Evolutionary conservation across 2,113 vertebrate genomes (phyloP), one percentile per base, ranked within the genome.

Genomic region (Phoenicopterus ruber): DNA sequence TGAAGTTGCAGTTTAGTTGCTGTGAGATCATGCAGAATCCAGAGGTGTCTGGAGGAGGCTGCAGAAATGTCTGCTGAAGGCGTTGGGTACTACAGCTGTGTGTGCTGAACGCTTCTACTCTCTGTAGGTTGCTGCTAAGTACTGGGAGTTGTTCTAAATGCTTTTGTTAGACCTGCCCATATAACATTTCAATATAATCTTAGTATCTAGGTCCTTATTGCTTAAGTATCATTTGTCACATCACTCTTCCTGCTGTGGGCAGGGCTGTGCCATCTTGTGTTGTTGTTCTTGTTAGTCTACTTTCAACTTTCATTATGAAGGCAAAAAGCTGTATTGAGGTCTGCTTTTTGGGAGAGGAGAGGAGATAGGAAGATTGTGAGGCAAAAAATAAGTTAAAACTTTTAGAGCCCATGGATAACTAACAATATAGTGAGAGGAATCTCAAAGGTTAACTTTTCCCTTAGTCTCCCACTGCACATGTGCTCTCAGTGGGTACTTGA

Each of bases 391-490:
- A 42, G n/a, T 88, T 50, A 77, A 70, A 77, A 62, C 18, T 62
- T 61, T 54, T 46, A 58, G 17, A 83, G n/a, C 24, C 47, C 17
- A 1, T 61, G 44, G 21, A 7, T 82, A 65, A n/a, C 40, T 65
- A 38, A 40, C 2, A 32, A 29, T 40, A 11, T 19, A 88, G 21
- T 47, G 49, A 86, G 32, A 81, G 16, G 38, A 81, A 55, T 88
- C n/a, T 29, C n/a, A 44, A 70, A 67, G 19, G 15, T 65, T 92
- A 66, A 16, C 6, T 28, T 80, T 28, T 38, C 55, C 24, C 50
- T 49, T 50, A n/a, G 15, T 95, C 40, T 94, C 25, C 31, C 1
- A 0, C 8, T 82, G 32, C 17, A 13, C 0, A 0, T 24, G 6
- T 46, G 13, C 67, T 86, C 28, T 85, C 6, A 5, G 63, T 28